Conservation (phyloP, 2,888 invertebrate genomes). For the Mythimna ferrago region DNA sequence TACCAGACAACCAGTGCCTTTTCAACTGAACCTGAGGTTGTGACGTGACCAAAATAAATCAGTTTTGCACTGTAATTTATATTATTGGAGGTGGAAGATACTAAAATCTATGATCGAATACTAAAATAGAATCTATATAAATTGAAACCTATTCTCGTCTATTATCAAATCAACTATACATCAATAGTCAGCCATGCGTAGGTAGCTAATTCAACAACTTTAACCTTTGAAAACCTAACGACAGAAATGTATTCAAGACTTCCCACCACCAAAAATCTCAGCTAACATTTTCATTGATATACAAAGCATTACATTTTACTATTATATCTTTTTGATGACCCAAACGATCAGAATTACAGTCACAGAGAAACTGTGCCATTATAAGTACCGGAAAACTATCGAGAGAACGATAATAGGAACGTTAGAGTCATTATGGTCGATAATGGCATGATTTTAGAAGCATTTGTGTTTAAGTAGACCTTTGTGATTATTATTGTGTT, state of each 20-base stretch:
- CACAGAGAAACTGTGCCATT: slow-evolving; percentile 38
- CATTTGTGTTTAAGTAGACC: slow-evolving; percentile 15
- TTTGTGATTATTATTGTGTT: slow-evolving; percentile 10
- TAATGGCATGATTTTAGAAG: slow-evolving; percentile 25
- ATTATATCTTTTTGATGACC: slow-evolving; percentile 57
- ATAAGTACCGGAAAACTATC: slow-evolving; percentile 54
- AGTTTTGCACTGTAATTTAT: no score
- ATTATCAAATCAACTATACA: background rate
- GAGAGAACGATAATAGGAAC: slow-evolving; percentile 32
- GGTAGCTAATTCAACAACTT: background rate
- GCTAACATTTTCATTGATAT: slow-evolving; percentile 30
- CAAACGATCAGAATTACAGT: slow-evolving; percentile 44
- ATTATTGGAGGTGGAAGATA: background rate
- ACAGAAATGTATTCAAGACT: background rate
- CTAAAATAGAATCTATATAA: background rate
- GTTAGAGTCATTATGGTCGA: slow-evolving; percentile 35
- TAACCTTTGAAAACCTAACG: background rate
- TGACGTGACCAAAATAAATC: no score
- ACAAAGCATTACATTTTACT: slow-evolving; percentile 43
- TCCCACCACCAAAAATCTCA: background rate
- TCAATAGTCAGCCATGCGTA: no score
- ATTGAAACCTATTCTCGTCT: background rate
- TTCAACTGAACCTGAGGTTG: no score
- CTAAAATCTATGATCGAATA: background rate
- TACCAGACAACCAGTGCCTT: no score